phyloP scores from a whole-genome alignment of 2,888 invertebrate genomes.

The Diogma glabrata region DNA sequence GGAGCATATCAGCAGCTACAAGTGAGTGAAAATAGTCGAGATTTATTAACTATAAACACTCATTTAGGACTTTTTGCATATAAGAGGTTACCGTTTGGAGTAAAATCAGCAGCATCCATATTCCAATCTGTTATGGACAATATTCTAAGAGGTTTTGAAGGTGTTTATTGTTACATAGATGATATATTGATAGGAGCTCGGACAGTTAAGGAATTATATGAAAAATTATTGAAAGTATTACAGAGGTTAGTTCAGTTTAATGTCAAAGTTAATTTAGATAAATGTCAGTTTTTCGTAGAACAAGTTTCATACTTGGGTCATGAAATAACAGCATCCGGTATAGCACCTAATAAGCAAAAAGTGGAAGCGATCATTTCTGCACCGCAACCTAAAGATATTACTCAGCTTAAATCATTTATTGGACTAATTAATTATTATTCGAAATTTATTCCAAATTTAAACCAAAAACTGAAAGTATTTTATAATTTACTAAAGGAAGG shows the following conservation, averaged over 20 bases:
- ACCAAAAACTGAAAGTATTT: neutral
- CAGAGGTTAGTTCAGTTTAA: neutral
- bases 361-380: slow-evolving; percentile 1
- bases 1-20: neutral
- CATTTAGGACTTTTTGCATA: too few species aligned
- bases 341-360: neutral
- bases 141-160: neutral
- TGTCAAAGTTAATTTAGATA: slow-evolving; percentile 2
- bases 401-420: neutral
- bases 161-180: neutral
- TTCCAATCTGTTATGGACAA: neutral
- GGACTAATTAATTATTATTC: slow-evolving; percentile 2
- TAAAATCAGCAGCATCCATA: too few species aligned
- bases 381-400: neutral
- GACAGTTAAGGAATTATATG: neutral
- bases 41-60: too few species aligned
- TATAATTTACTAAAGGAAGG: neutral
- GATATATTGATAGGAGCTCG: slow-evolving; percentile 1
- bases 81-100: too few species aligned
- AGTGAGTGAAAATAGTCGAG: too few species aligned
- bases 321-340: neutral
- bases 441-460: neutral
- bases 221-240: neutral
- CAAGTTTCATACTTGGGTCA: too few species aligned
- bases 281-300: too few species aligned